Evolutionary conservation across 1,140 invertebrate genomes (phyloP).

Genomic region (Heliconius hewitsoni): DNA sequence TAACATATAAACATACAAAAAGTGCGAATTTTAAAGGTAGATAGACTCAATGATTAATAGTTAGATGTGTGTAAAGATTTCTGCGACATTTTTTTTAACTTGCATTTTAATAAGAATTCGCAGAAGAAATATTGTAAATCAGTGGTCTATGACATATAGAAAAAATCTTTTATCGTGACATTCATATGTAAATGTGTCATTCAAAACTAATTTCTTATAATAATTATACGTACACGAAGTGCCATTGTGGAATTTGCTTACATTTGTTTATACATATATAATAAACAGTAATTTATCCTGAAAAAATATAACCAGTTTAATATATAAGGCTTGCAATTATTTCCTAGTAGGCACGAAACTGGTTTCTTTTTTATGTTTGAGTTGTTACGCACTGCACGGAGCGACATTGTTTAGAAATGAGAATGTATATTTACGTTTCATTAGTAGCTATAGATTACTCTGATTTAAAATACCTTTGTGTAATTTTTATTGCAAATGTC

Average conservation of each 20-base stretch:
- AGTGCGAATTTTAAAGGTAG: neutral
- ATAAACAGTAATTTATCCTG: slow-evolving; percentile 19
- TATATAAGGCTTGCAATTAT: slow-evolving; percentile 11
- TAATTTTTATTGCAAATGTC: neutral
- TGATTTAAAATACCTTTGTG: neutral
- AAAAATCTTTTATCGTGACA: neutral
- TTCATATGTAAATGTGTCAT: neutral
- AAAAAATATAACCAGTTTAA: slow-evolving; percentile 26
- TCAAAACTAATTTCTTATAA: neutral
- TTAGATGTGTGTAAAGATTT: no score
- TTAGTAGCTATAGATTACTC: neutral
- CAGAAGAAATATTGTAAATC: neutral
- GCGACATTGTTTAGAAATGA: slow-evolving; percentile 5
- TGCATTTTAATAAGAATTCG: neutral
- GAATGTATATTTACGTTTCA: neutral
- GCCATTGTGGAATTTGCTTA: neutral
- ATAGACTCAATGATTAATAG: no score
- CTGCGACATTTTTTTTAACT: neutral
- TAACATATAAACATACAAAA: neutral
- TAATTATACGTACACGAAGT: neutral
- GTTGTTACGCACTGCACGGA: neutral
- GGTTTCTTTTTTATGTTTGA: slow-evolving; percentile 24
- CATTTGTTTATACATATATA: neutral
- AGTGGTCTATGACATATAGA: neutral
- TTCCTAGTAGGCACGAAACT: slow-evolving; percentile 25